Evolutionary conservation across 2,797 vertebrate genomes (phyloP).

Genomic region (Lophius americanus): DNA sequence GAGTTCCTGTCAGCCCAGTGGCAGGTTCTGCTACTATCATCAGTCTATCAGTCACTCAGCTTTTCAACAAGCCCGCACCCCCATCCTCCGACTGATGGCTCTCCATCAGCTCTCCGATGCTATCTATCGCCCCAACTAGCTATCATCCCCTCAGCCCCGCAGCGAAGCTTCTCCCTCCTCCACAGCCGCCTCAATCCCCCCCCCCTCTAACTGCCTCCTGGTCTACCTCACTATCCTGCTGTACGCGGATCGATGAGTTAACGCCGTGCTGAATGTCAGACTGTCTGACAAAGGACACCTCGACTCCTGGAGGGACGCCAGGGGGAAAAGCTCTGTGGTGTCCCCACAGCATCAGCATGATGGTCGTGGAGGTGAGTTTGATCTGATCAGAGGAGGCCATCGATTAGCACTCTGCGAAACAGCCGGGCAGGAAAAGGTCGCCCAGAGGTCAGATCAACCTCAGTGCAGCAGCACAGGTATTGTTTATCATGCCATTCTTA

Average conservation of each 20-base stretch:
- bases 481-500: not conserved
- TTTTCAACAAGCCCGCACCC: constrained; percentile 30
- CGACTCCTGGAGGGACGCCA: constrained; percentile 51
- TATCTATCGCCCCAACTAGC: constrained; percentile 53
- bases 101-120: constrained; percentile 64
- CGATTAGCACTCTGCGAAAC: constrained; percentile 59
- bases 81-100: constrained; percentile 55
- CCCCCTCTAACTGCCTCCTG: not conserved
- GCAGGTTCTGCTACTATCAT: constrained; percentile 42
- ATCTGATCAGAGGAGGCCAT: constrained; percentile 52
- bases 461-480: constrained; percentile 9
- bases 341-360: constrained; percentile 47
- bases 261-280: constrained; percentile 70
- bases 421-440: constrained; percentile 61
- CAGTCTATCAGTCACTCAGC: constrained; percentile 58
- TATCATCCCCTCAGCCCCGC: constrained; percentile 61
- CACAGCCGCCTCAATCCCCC: constrained; percentile 18
- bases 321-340: constrained; percentile 47
- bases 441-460: constrained; percentile 25
- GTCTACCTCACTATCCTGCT: constrained; percentile 11
- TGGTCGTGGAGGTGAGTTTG: constrained; percentile 29
- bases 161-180: constrained; percentile 32
- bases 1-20: constrained; percentile 49
- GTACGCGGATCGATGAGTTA: constrained; percentile 64
- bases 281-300: constrained; percentile 65